Base-by-base conservation (phyloP, 1,140 invertebrate genomes). In the Harpegnathos saltator region DNA sequence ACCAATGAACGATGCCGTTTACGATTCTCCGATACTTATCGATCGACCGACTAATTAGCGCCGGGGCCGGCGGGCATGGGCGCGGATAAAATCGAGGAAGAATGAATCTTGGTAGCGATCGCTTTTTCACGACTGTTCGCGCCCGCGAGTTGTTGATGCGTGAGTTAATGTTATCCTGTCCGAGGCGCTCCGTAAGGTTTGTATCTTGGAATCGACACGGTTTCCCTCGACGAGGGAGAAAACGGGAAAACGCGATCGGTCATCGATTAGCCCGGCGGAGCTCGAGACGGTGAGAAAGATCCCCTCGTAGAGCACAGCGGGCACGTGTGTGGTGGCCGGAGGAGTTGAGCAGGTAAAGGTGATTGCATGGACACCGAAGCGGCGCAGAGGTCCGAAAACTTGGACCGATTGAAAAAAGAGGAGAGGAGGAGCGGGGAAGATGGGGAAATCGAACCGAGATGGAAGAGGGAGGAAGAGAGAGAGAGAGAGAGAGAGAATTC, bases 301-400 rank as follows among this genome's bases (percentile, higher is more conserved):
- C 26, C 58, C n/a, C 33, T 12, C 33, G 44, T 22, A 69, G 15
- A 56, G 11, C 22, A 71, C 24, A 29, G 62, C 15, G 44, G 24
- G 24, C 72, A 73, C 71, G 73, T 14, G 50, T n/a, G n/a, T n/a
- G n/a, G n/a, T 22, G 38, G 52, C 22, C 29, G 29, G 33, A 54
- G 62, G n/a, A n/a, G n/a, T n/a, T n/a, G 48, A 56, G 1, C 75
- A 44, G 75, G 33, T 77, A 80, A 74, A 86, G 50, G 72, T 80
- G 86, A 87, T 87, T 87, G 85, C 73, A 87, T 80, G 66, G 80
- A 66, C 61, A 58, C 50, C 61, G 65, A 87, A 80, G 73, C 77
- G 74, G 66, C 80, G 77, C 83, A 26, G 62, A 75, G n/a, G 52
- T 84, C 85, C 86, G 82, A 84, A 87, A 87, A 87, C 72, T 87